Evolutionary conservation across 2,797 vertebrate species (phyloP).

Genomic region (Paratrypauchen microcephalus): DNA sequence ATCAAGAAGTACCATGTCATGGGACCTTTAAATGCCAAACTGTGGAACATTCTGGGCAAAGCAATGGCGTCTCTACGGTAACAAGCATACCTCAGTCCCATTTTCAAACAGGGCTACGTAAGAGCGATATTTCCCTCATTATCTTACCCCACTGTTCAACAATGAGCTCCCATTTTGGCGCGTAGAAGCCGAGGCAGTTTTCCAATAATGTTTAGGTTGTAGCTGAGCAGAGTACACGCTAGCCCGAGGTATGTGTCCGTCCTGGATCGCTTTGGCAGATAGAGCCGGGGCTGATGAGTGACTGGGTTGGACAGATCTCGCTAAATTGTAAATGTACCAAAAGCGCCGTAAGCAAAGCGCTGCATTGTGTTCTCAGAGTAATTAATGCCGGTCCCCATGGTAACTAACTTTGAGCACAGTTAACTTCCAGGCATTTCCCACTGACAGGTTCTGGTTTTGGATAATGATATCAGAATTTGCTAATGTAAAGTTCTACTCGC

Average conservation of each 20-base stretch:
- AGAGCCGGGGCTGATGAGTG: not conserved
- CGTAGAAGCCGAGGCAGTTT: not conserved
- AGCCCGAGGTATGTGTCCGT: not conserved
- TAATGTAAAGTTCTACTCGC: too few species aligned
- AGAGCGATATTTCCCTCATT: conserved; percentile 23
- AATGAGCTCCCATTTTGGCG: conserved; percentile 9
- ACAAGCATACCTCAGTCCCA: conserved; percentile 5
- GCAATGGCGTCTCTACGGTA: too few species aligned
- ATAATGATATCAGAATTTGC: not conserved
- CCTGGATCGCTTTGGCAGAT: conserved; percentile 1
- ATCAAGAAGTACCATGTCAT: too few species aligned
- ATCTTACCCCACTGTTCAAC: conserved; percentile 18
- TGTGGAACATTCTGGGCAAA: too few species aligned
- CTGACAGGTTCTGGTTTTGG: not conserved
- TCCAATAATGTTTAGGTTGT: conserved; percentile 9
- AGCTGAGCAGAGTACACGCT: not conserved
- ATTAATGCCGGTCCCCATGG: conserved; percentile 6
- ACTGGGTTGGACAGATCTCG: conserved; percentile 8
- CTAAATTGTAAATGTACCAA: conserved; percentile 11
- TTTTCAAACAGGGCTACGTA: conserved; percentile 19
- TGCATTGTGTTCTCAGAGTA: not conserved
- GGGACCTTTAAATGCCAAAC: too few species aligned
- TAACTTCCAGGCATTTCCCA: not conserved
- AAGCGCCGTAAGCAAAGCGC: not conserved
- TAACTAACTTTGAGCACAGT: not conserved